Base-by-base conservation (phyloP, 2,113 vertebrate genomes). In the Microcebus jonahi region DNA sequence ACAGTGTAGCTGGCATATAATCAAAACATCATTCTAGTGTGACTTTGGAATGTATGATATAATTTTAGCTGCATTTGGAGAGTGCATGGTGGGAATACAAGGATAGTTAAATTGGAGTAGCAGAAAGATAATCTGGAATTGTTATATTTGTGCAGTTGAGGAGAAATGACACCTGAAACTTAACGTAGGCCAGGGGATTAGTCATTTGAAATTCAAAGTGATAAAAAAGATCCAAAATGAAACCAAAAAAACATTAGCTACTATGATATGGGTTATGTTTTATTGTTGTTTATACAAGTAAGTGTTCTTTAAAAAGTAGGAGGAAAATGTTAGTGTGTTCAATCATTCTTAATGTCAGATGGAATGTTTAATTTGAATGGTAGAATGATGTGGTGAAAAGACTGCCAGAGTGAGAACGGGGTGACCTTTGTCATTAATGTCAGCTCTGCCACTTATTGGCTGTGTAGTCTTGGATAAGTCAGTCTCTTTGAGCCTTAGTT, bases 161-260 rank as follows among this genome's bases (percentile, higher is more conserved):
- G 27, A 70, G 27, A 79, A 84, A 67, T 76, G 59, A 12, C 45
- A 45, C 73, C 31, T 80, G 59, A 96, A 90, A 50, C 27, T 63
- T 39, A 57, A 36, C 65, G 18, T 79, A 63, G 50, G 70, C 23
- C 55, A 77, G 82, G 84, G 88, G 39, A n/a, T 31, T 31, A 63
- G 36, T 73, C 6, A 50, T 86, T 92, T 94, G 70, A 93, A 96
- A 81, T 93, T 97, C 68, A 90, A 15, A 39, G 42, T 80, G 73
- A 65, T 65, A 29, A 15, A 50, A 75, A 85, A 88, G 76, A 59
- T 10, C 88, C 25, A 25, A 79, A 77, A 39, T 36, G 48, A 95
- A 94, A 27, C 20, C 53, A 55, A 23, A 92, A 92, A 92, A 85
- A 71, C 76, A 39, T 88, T 94, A 91, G 34, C 23, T 93, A 10